Conservation (phyloP, 2,113 vertebrate genomes). For the Origma solitaria region DNA sequence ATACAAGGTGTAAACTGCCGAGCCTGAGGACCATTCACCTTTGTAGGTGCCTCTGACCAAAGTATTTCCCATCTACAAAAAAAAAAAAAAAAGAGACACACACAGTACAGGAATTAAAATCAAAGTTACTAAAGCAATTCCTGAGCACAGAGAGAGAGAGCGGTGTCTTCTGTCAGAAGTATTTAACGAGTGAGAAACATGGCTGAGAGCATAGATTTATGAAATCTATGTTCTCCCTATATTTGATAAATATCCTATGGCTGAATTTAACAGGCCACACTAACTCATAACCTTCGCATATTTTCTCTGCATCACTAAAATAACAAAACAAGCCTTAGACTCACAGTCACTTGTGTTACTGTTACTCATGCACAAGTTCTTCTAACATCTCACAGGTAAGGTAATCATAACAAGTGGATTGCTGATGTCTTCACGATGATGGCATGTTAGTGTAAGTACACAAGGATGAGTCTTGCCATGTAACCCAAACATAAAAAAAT, state of each 20-base stretch:
- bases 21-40: conserved; percentile 86
- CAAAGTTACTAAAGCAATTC: background rate
- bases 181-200: background rate
- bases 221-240: background rate
- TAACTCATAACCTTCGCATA: background rate
- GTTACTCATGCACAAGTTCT: background rate
- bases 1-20: conserved; percentile 93
- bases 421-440: background rate
- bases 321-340: background rate
- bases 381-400: background rate
- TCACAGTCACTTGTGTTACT: background rate
- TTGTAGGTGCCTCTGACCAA: conserved; percentile 90
- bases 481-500: background rate
- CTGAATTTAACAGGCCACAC: background rate
- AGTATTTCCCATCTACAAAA: conserved; percentile 90
- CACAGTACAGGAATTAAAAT: background rate
- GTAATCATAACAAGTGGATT: background rate
- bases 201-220: background rate
- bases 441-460: background rate
- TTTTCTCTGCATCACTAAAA: background rate
- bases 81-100: background rate
- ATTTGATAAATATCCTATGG: background rate
- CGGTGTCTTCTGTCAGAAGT: background rate
- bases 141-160: background rate
- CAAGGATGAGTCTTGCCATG: background rate